Evolutionary conservation across 2,888 invertebrate genomes (phyloP), one percentile per base, ranked within the genome.

Genomic region (Phaonia tiefii): DNA sequence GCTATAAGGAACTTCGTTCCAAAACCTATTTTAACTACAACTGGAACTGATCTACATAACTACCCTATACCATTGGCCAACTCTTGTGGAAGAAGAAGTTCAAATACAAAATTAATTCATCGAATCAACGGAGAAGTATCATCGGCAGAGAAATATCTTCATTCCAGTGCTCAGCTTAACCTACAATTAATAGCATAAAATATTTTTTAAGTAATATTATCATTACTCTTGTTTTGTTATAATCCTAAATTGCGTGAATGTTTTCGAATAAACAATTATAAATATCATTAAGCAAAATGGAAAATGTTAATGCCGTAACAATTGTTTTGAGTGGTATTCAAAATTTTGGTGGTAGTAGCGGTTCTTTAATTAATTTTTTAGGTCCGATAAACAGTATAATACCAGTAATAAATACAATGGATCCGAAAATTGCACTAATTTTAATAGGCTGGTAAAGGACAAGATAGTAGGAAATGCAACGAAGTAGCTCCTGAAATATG

Each of bases 381-480:
- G 42, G 60, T 5, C 66, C 74, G 10, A 77, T 80, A 17, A 70
- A 80, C 49, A 72, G 22, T 15, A 70, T 80, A 17, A 31, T 49
- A 7, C 69, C 75, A 31, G 66, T 80, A 10, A 51, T 69, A 44
- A 58, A 76, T 13, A 58, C 31, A 49, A 60, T 80, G 17, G 26
- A 71, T 39, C 26, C 69, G 22, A 54, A 60, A 31, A 56, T 65
- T 13, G 70, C 77, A 51, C 26, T 58, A 20, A 39, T 80, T 1
- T 46, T 76, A 46, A 69, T 76, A 22, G 76, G 80, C 1, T 46
- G 17, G 75, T 80, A 17, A 80, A 72, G 71, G 75, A 72, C 63
- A 76, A 80, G 66, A 73, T 80, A 63, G 39, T 79, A 42, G 75
- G 71, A 42, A 67, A 39, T 44, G 75, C 80, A 26, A 37, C 69